Percentiles rank a stretch among this genome's conserved stretches.
Conservation (phyloP, 1,140 invertebrate species). For the Heliconius eleuchia region DNA sequence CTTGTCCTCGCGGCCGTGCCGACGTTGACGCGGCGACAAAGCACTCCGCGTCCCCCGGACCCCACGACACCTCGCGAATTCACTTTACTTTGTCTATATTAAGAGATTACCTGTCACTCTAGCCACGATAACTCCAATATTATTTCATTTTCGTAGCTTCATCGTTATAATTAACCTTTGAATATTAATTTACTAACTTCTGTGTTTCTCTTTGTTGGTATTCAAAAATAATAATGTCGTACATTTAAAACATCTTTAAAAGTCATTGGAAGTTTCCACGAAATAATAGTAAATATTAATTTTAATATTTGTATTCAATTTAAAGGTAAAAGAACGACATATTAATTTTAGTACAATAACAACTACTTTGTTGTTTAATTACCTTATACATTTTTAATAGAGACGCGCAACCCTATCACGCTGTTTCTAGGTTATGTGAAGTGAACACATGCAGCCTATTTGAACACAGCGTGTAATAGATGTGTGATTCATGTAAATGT, state of each 20-base stretch:
- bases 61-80: slow-evolving; percentile 57
- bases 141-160: slow-evolving; percentile 43
- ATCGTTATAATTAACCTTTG: slow-evolving; percentile 31
- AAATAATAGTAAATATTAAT: not conserved
- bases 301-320: slow-evolving; percentile 15
- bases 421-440: slow-evolving; percentile 74
- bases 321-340: not conserved
- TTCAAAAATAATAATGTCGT: not conserved
- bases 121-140: slow-evolving; percentile 38
- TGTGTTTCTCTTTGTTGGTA: not conserved
- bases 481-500: slow-evolving; percentile 79
- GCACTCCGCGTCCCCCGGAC: slow-evolving; percentile 26
- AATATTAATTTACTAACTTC: not conserved
- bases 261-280: not conserved
- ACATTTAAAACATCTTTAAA: not conserved
- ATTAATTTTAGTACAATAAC: slow-evolving; percentile 11
- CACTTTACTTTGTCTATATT: slow-evolving; percentile 69
- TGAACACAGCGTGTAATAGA: slow-evolving; percentile 72
- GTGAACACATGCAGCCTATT: slow-evolving; percentile 74
- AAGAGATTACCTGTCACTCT: slow-evolving; percentile 66
- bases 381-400: slow-evolving; percentile 46
- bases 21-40: slow-evolving; percentile 51
- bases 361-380: slow-evolving; percentile 27
- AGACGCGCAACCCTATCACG: slow-evolving; percentile 60
- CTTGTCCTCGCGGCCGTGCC: slow-evolving; percentile 36